Percentiles rank a stretch among this genome's conserved stretches.
Conservation (phyloP, 2,888 invertebrate species). For the Eilema depressum region DNA sequence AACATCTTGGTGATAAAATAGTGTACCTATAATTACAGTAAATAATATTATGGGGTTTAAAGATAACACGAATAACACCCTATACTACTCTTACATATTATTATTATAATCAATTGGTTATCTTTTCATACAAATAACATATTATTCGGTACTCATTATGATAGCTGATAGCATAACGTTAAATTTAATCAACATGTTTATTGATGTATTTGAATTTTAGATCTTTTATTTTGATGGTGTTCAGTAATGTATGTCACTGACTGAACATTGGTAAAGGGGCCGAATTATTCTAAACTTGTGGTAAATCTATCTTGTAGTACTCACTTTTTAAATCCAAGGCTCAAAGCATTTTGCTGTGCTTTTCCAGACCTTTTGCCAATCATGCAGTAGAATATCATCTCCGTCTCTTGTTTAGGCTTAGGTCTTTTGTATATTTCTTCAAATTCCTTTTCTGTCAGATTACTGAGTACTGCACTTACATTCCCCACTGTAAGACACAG, state of each 20-base stretch:
- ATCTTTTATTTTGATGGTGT: neutral
- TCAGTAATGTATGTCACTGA: neutral
- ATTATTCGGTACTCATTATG: too few species aligned
- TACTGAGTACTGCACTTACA: conserved; percentile 76
- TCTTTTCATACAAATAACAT: too few species aligned
- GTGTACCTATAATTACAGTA: too few species aligned
- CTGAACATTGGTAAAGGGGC: neutral
- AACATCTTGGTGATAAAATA: too few species aligned
- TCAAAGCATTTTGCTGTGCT: conserved; percentile 87
- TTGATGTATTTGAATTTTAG: too few species aligned
- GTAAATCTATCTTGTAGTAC: conserved; percentile 29
- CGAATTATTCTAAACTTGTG: neutral
- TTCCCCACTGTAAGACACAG: conserved; percentile 80
- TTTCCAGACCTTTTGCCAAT: conserved; percentile 89
- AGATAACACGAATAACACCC: too few species aligned
- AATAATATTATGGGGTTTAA: too few species aligned
- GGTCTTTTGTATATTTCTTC: conserved; percentile 82
- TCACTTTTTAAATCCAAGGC: conserved; percentile 88
- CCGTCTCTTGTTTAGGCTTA: conserved; percentile 87
- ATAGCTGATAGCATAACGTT: too few species aligned
- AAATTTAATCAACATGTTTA: too few species aligned
- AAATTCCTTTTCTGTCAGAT: conserved; percentile 85
- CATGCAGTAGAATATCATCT: conserved; percentile 90
- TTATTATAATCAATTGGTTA: too few species aligned
- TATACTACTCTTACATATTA: too few species aligned